phyloP scores from a whole-genome alignment of 2,113 vertebrate species.

The Leuciscus idus region DNA sequence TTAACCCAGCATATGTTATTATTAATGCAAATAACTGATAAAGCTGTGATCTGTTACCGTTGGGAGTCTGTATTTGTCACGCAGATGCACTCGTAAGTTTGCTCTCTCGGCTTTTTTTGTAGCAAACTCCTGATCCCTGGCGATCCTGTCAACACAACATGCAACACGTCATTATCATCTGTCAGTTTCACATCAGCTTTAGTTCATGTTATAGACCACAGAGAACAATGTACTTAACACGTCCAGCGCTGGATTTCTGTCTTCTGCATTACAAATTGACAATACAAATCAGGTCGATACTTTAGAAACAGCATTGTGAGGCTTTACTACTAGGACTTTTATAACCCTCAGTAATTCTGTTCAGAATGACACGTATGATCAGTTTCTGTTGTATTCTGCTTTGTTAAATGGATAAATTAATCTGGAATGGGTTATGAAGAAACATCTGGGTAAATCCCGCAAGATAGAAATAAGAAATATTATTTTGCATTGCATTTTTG shows the following conservation, averaged over 20 bases:
- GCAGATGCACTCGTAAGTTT: conserved; percentile 71
- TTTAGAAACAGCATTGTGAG: not conserved
- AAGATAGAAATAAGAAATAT: not conserved
- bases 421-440: not conserved
- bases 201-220: not conserved
- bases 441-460: not conserved
- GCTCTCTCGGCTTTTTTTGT: conserved; percentile 77
- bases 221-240: not conserved
- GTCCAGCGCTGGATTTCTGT: too few relatives aligned
- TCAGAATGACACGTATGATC: not conserved
- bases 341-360: not conserved
- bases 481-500: not conserved
- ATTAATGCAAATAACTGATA: not conserved
- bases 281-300: too few relatives aligned
- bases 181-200: not conserved
- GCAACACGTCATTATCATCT: not conserved
- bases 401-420: not conserved
- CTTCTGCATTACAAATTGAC: not conserved
- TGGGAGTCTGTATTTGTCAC: conserved; percentile 76
- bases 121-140: conserved; percentile 75
- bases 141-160: conserved; percentile 68
- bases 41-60: conserved; percentile 64
- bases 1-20: not conserved
- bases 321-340: not conserved
- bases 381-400: not conserved